These are phyloP conservation scores for Hirudo medicinalis DNA, from an alignment of 1,140 invertebrate genomes.

Conservation along the genomic window DNA sequence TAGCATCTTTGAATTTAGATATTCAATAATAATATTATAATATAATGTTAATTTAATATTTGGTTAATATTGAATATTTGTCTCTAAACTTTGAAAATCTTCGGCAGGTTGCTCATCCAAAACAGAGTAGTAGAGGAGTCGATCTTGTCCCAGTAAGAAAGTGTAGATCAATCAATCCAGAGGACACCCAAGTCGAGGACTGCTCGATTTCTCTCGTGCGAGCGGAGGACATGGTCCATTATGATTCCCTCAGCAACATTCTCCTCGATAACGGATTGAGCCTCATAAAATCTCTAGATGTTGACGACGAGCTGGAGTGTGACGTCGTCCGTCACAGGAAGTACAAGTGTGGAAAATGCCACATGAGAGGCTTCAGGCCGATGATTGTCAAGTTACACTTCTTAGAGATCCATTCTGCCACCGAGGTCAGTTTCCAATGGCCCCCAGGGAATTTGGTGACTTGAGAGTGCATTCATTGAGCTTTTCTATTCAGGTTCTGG, in stretches of 20 bases:
- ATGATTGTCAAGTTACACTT: conserved; percentile 16
- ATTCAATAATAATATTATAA: too few relatives aligned
- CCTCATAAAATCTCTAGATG: conserved; percentile 12
- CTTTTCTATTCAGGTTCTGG: too few relatives aligned
- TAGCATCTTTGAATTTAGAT: too few relatives aligned
- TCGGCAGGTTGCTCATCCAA: conserved; percentile 17
- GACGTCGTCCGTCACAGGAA: not conserved
- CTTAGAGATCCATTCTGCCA: conserved; percentile 14
- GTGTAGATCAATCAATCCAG: not conserved
- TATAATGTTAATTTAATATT: not conserved
- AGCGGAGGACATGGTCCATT: conserved; percentile 16
- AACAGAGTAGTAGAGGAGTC: not conserved
- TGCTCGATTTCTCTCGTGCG: conserved; percentile 12
- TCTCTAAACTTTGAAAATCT: not conserved
- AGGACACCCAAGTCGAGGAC: not conserved
- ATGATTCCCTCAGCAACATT: conserved; percentile 9
- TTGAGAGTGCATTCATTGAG: too few relatives aligned
- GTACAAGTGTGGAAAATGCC: conserved; percentile 16
- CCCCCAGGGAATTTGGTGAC: too few relatives aligned
- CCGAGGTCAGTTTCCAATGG: not conserved
- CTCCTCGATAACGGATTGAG: conserved; percentile 17
- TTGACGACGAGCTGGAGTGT: conserved; percentile 18
- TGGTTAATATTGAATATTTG: not conserved
- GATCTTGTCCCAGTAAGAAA: not conserved
- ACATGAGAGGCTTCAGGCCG: conserved; percentile 5